Conservation (phyloP, 1,140 invertebrate genomes). For the Cryptotermes secundus region DNA sequence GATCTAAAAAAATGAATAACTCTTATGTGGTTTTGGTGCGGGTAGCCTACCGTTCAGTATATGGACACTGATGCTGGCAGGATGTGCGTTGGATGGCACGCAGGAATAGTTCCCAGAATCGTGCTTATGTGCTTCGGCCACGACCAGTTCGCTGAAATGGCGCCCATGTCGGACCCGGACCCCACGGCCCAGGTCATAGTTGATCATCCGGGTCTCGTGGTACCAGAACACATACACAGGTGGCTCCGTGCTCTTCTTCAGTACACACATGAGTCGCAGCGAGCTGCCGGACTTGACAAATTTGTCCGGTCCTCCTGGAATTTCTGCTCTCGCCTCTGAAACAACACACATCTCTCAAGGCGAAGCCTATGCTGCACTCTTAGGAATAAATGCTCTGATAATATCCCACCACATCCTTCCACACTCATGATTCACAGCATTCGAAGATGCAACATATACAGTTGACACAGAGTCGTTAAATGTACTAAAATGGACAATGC, state of each 20-base stretch:
- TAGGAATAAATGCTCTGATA: too few relatives aligned
- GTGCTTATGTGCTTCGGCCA: constrained; percentile 56
- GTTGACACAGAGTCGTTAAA: too few relatives aligned
- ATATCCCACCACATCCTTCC: too few relatives aligned
- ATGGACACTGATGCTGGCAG: constrained; percentile 67
- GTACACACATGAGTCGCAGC: constrained; percentile 47
- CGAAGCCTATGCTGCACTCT: too few relatives aligned
- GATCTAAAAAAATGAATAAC: too few relatives aligned
- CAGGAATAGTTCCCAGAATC: constrained; percentile 70
- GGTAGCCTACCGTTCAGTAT: constrained; percentile 60
- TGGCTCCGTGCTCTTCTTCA: constrained; percentile 49
- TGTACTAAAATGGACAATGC: too few relatives aligned
- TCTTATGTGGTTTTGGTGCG: too few relatives aligned
- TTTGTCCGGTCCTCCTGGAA: constrained; percentile 47
- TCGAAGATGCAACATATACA: too few relatives aligned
- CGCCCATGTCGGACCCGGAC: constrained; percentile 50
- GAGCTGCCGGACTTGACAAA: constrained; percentile 48
- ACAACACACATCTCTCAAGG: constrained; percentile 33
- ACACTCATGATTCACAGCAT: too few relatives aligned
- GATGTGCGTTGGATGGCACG: constrained; percentile 65
- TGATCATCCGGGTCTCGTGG: constrained; percentile 54
- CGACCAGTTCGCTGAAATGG: constrained; percentile 55
- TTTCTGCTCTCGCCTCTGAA: constrained; percentile 47
- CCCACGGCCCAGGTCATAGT: constrained; percentile 49
- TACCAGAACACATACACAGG: constrained; percentile 55